Evolutionary conservation across 2,888 invertebrate genomes (phyloP).

Genomic region (Asteroscopus sphinx): DNA sequence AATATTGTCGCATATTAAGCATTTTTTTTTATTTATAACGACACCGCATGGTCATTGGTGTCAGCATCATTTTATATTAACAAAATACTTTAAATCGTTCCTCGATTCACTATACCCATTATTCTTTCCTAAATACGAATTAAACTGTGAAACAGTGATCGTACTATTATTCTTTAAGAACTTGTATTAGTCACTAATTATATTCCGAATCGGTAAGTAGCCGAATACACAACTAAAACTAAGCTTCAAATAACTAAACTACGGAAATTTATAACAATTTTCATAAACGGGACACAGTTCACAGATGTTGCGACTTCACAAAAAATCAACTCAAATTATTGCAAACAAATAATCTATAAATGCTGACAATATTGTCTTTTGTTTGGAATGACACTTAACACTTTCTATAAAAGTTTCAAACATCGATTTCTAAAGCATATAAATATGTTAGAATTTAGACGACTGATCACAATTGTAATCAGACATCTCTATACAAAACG

Average conservation of each 20-base stretch:
- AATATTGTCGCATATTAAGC: slow-evolving; percentile 89
- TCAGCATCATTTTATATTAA: slow-evolving; percentile 72
- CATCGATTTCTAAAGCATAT: slow-evolving; percentile 70
- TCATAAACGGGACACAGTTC: slow-evolving; percentile 71
- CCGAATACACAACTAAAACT: slow-evolving; percentile 77
- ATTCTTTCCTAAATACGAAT: slow-evolving; percentile 58
- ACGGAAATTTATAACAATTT: slow-evolving; percentile 75
- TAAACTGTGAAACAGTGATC: slow-evolving; percentile 68
- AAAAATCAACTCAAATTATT: slow-evolving; percentile 67
- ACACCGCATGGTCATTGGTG: slow-evolving; percentile 80
- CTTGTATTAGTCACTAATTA: slow-evolving; percentile 75
- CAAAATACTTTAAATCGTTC: slow-evolving; percentile 72
- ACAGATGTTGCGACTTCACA: slow-evolving; percentile 71
- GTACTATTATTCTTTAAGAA: slow-evolving; percentile 71
- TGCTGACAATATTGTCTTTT: slow-evolving; percentile 89
- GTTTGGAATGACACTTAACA: slow-evolving; percentile 88
- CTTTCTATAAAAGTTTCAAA: slow-evolving; percentile 69
- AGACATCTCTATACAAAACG: slow-evolving; percentile 70
- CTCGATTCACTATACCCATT: slow-evolving; percentile 57
- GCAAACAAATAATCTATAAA: slow-evolving; percentile 86
- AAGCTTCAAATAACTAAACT: slow-evolving; percentile 76
- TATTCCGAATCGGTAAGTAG: slow-evolving; percentile 73
- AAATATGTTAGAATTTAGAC: slow-evolving; percentile 80
- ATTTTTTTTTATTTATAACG: slow-evolving; percentile 69
- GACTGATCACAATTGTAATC: slow-evolving; percentile 72